Conservation (phyloP, 1,140 invertebrate genomes). For the Adelges cooleyi region DNA sequence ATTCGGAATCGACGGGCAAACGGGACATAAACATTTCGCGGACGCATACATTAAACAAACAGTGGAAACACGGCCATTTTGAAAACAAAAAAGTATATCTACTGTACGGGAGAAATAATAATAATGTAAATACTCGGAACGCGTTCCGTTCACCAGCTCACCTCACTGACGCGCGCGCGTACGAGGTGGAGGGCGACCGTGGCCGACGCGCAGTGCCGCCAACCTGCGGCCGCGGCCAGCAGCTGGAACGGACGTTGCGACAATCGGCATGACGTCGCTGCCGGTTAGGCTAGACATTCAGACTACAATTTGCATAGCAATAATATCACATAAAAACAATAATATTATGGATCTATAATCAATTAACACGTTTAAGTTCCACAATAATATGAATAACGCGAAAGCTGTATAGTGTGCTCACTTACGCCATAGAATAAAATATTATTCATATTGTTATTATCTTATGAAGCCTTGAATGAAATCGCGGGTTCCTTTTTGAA, state of each 20-base stretch:
- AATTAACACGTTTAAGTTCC: too few species aligned
- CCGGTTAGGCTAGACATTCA: too few species aligned
- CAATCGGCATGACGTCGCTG: too few species aligned
- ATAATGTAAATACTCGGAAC: conserved; percentile 4
- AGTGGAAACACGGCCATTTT: conserved; percentile 24
- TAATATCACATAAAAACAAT: too few species aligned
- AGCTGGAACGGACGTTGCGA: not conserved
- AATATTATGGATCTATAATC: too few species aligned
- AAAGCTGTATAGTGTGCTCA: too few species aligned
- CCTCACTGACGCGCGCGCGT: not conserved
- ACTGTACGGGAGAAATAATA: not conserved
- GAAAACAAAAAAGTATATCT: not conserved
- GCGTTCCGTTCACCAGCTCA: conserved; percentile 21
- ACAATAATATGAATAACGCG: too few species aligned
- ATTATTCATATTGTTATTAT: too few species aligned
- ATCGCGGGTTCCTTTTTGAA: too few species aligned
- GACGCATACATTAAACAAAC: not conserved
- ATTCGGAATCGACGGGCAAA: not conserved
- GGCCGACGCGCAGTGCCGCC: not conserved
- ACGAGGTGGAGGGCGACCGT: conserved; percentile 5
- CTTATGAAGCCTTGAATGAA: too few species aligned
- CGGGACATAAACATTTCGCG: not conserved
- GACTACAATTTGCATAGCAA: too few species aligned
- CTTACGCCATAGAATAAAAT: too few species aligned
- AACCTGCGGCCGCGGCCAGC: not conserved